A percentile compares a stretch with the other conserved stretches of the same genome.
phyloP scores from a whole-genome alignment of 2,888 invertebrate species.

The Psylliodes chrysocephalus region DNA sequence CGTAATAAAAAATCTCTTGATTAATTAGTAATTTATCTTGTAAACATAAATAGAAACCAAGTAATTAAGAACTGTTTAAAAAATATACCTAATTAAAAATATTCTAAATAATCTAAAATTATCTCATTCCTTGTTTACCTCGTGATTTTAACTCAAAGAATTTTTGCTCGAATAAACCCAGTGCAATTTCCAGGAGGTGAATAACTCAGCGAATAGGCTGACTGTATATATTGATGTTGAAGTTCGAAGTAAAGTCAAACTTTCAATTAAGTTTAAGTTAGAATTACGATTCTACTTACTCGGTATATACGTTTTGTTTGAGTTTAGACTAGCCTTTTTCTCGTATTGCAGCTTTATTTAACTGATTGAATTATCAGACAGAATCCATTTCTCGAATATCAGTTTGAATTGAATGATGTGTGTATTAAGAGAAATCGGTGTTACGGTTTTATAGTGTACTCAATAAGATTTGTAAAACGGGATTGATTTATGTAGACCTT shows the following conservation, averaged over 20 bases:
- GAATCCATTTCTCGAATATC: not conserved
- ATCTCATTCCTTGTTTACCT: no score
- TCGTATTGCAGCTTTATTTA: not conserved
- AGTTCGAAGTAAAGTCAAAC: constrained; percentile 3
- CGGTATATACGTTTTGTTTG: constrained; percentile 1
- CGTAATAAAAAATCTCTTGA: no score
- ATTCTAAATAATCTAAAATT: no score
- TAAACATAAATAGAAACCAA: no score
- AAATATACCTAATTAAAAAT: no score
- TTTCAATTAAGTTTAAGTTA: constrained; percentile 5
- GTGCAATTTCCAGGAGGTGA: not conserved
- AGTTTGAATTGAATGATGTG: no score
- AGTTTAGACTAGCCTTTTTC: constrained; percentile 1
- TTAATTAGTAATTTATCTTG: no score
- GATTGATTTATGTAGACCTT: no score
- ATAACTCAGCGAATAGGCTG: not conserved
- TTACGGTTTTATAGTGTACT: no score
- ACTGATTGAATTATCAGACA: not conserved
- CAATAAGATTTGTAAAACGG: no score
- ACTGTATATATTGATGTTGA: not conserved
- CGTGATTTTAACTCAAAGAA: not conserved
- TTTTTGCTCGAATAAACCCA: not conserved
- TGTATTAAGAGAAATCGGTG: no score
- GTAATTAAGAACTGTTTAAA: no score
- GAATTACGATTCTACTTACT: not conserved